Evolutionary conservation across 2,888 invertebrate genomes (phyloP), one percentile per base, ranked within the genome.

Genomic region (Dryomyza anilis): DNA sequence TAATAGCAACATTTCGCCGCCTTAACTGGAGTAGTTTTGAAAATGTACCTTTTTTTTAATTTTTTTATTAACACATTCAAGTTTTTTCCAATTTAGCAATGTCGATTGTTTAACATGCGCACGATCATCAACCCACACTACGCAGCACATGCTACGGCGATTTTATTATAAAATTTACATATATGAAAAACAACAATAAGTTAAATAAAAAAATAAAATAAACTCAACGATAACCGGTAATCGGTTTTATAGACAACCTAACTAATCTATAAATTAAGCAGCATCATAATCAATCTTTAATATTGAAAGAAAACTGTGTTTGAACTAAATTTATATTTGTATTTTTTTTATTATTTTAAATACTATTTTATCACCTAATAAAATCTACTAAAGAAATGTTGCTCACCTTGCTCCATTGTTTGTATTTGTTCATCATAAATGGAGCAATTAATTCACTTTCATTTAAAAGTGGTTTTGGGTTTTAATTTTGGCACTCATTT

Each of bases 391-490:
- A 52, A 10, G 16, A 27, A 50, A 25, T n/a, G n/a, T 8, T 4
- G n/a, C 27, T 52, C 8, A 29, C 50, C 14, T 25, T 43, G 43
- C 8, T 2, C 43, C 16, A 43, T 16, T 43, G 16, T 43, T 43
- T 16, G n/a, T 4, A 8, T 6, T 43, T 43, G 16, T 16, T 43
- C 8, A 43, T 43, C 16, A 10, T 43, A 52, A 52, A 25, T 52
- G 50, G 50, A 52, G 50, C 50, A 52, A 52, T 27, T 23, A 27
- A 52, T 52, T 25, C 29, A 52, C 50, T 52, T 52, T 52, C 50
- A 29, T 52, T 52, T n/a, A n/a, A 52, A 29, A 52, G 27, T 52
- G 25, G 29, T 29, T 52, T 52, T 52, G 25, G 1, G 27, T 7
- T 27, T 27, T 14, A n/a, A 52, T 27, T 5, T n/a, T n/a, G n/a